Conservation (phyloP, 2,888 invertebrate species). For the Strigamia crassipes region DNA sequence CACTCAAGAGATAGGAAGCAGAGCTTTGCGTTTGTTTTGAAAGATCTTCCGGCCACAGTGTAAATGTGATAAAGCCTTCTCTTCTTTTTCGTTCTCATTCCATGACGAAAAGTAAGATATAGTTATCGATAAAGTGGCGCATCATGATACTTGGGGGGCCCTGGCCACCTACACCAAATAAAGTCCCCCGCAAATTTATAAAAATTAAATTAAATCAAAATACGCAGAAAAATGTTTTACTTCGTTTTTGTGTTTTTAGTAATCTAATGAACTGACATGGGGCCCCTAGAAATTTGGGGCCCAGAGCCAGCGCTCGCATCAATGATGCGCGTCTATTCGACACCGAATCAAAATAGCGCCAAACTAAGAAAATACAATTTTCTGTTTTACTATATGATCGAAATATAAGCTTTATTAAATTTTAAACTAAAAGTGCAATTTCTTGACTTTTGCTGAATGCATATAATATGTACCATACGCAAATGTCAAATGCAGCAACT, state of each 20-base stretch:
- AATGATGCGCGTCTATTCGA: too few species aligned
- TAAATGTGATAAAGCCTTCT: neutral
- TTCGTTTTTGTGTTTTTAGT: too few species aligned
- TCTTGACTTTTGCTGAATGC: neutral
- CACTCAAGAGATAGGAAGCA: neutral
- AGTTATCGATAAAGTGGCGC: neutral
- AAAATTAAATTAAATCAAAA: too few species aligned
- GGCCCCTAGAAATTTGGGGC: too few species aligned
- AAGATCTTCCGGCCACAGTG: neutral
- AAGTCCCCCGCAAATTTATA: too few species aligned
- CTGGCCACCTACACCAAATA: too few species aligned
- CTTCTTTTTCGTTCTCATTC: neutral
- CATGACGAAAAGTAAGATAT: neutral
- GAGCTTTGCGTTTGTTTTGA: conserved; percentile 22
- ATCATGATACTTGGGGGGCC: too few species aligned
- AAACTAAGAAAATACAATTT: neutral
- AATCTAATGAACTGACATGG: too few species aligned
- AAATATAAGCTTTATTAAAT: neutral
- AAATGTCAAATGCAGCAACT: conserved; percentile 15
- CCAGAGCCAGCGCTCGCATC: too few species aligned
- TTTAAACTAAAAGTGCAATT: neutral
- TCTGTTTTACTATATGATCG: neutral
- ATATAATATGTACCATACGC: neutral
- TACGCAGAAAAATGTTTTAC: too few species aligned
- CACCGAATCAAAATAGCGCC: neutral